phyloP scores from a whole-genome alignment of 2,888 invertebrate genomes.

The Diachrysia chrysitis region DNA sequence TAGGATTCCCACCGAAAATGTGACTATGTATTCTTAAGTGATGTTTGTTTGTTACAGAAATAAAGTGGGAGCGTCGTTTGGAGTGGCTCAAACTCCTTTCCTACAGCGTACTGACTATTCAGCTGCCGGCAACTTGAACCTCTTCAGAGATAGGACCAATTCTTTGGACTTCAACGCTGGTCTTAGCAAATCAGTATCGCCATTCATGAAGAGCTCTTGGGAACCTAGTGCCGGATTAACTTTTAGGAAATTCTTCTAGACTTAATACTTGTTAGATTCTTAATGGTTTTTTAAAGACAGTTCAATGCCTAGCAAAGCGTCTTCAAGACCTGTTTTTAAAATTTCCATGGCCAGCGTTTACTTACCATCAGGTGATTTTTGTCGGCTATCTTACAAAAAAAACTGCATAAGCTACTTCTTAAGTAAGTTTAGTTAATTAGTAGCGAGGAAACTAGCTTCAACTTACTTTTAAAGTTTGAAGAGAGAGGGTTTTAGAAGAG shows the following conservation, averaged over 20 bases:
- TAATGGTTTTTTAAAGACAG: neutral
- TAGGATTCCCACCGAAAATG: too few relatives aligned
- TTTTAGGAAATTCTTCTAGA: slow-evolving; percentile 62
- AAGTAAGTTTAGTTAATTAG: too few relatives aligned
- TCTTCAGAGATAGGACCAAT: slow-evolving; percentile 57
- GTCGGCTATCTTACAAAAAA: too few relatives aligned
- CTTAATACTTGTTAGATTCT: neutral
- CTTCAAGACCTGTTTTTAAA: too few relatives aligned
- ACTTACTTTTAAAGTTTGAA: too few relatives aligned
- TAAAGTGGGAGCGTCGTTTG: slow-evolving; percentile 65
- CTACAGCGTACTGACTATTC: slow-evolving; percentile 69
- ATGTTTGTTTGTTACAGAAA: slow-evolving; percentile 54
- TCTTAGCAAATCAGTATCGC: slow-evolving; percentile 64
- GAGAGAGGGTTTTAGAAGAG: too few relatives aligned
- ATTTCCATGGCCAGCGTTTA: too few relatives aligned
- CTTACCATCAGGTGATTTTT: too few relatives aligned
- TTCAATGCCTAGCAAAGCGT: neutral
- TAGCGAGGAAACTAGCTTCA: too few relatives aligned
- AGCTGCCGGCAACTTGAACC: slow-evolving; percentile 67
- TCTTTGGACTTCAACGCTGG: slow-evolving; percentile 73
- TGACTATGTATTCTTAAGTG: neutral
- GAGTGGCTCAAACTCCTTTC: slow-evolving; percentile 62
- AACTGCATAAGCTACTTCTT: too few relatives aligned
- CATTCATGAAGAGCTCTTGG: slow-evolving; percentile 64
- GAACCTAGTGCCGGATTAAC: slow-evolving; percentile 61